Conservation (phyloP, 92 coral and sea anemone genomes). For the Umimayanthus kanabou region DNA sequence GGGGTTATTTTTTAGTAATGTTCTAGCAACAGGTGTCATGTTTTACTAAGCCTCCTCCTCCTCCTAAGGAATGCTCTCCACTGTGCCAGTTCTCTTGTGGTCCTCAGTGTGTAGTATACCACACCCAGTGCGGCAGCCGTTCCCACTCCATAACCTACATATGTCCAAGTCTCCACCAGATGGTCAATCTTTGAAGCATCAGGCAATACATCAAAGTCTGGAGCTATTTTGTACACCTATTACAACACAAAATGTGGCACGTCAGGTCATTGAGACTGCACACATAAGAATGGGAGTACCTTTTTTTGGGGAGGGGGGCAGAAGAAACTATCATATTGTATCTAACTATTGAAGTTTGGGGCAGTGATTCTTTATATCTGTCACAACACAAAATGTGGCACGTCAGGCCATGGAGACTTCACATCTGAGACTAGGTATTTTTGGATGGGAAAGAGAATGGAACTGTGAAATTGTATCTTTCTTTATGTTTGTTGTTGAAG, state of each 20-base stretch:
- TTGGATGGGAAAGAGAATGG: not conserved
- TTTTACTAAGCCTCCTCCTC: constrained; percentile 42
- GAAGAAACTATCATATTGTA: no score
- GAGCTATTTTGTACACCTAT: constrained; percentile 58
- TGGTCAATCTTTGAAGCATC: constrained; percentile 82
- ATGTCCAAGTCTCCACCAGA: constrained; percentile 84
- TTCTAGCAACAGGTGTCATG: not conserved
- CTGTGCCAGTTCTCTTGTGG: constrained; percentile 82
- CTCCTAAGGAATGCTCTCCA: constrained; percentile 91
- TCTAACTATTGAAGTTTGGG: no score
- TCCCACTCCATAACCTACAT: constrained; percentile 86
- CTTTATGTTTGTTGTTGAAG: no score
- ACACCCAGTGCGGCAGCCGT: constrained; percentile 73
- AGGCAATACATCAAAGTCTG: constrained; percentile 91
- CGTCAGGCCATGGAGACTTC: not conserved
- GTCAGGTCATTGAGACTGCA: not conserved
- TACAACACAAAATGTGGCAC: not conserved
- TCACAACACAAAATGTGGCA: not conserved
- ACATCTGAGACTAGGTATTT: not conserved
- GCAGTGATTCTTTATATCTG: constrained; percentile 40
- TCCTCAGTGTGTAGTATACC: constrained; percentile 70
- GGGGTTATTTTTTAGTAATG: no score
- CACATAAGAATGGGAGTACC: not conserved
- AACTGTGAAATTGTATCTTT: no score
- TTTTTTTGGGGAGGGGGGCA: not conserved